Conservation (phyloP, 2,888 invertebrate species). For the Philhelius pedissequus region DNA sequence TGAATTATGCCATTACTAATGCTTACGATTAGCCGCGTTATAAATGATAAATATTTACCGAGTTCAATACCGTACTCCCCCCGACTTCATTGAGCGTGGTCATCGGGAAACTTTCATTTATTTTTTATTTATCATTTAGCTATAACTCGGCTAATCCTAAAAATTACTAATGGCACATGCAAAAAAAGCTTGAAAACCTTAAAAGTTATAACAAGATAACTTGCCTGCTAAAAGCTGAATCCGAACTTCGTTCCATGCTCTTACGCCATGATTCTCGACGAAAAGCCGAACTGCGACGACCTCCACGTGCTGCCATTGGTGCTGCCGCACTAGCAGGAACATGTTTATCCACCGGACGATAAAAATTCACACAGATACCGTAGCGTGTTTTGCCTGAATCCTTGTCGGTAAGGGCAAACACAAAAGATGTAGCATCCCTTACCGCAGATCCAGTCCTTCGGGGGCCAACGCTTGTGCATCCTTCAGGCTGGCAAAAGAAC, state of each 20-base stretch:
- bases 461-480: constrained; percentile 95
- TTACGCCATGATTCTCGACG: constrained; percentile 94
- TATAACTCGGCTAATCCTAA: no score
- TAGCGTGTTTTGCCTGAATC: constrained; percentile 97
- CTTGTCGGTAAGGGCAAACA: constrained; percentile 98
- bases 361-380: constrained; percentile 99
- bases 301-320: constrained; percentile 73
- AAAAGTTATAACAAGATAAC: constrained; percentile 71
- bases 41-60: no score
- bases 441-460: constrained; percentile 85
- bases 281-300: constrained; percentile 80
- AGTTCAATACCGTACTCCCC: no score
- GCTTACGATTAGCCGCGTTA: no score
- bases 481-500: constrained; percentile 99
- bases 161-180: no score
- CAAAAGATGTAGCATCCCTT: constrained; percentile 96
- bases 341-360: constrained; percentile 91
- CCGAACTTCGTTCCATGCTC: constrained; percentile 94
- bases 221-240: constrained; percentile 96
- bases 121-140: no score
- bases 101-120: no score
- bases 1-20: no score
- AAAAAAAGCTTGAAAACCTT: no score
- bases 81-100: no score
- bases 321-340: constrained; percentile 57